phyloP scores from a whole-genome alignment of 2,113 vertebrate genomes.

The Sylvilagus bachmani region DNA sequence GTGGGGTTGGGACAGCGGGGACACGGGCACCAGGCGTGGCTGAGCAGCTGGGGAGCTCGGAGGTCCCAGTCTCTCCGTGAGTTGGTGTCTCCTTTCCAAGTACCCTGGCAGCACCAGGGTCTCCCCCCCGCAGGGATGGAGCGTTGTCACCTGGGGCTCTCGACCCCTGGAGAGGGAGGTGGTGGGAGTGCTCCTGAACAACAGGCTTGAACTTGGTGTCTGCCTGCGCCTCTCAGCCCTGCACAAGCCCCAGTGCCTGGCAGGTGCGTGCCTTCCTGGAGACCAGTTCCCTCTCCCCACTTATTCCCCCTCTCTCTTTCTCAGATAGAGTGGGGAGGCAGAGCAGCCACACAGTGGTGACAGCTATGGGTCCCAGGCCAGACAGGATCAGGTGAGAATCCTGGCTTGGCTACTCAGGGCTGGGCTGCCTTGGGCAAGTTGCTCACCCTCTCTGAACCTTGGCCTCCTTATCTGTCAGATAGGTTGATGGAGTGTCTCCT shows the following conservation, averaged over 20 bases:
- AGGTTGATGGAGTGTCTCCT: background rate
- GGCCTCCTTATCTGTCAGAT: background rate
- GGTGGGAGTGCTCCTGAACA: background rate
- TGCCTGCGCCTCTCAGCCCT: background rate
- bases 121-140: background rate
- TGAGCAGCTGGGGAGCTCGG: background rate
- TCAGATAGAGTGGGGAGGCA: background rate
- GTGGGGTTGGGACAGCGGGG: background rate
- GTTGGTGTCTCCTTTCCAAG: background rate
- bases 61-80: fast-evolving
- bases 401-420: background rate
- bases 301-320: background rate
- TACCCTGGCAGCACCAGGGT: background rate
- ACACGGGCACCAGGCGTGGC: background rate
- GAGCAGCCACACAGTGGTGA: no score
- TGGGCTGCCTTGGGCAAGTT: background rate
- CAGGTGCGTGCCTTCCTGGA: background rate
- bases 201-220: background rate
- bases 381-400: background rate
- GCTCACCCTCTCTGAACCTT: background rate
- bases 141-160: background rate
- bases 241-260: background rate
- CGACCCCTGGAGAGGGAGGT: background rate
- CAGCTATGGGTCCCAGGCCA: background rate
- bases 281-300: fast-evolving